Conservation (phyloP, 2,113 vertebrate species). For the Abramis brama region DNA sequence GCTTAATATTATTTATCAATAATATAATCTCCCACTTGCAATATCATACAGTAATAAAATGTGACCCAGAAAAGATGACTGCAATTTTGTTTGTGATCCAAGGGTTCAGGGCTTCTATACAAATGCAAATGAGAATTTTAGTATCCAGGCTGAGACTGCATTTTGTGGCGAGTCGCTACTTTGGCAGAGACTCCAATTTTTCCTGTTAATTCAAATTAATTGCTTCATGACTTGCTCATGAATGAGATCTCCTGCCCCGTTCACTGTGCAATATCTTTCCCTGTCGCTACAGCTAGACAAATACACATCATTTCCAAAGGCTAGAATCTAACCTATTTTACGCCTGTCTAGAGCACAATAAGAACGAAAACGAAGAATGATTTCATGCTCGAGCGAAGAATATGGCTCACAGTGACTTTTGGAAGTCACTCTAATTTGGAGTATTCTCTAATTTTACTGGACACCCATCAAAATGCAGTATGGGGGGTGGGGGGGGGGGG, state of each 20-base stretch:
- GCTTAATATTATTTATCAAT: not conserved
- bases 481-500: not conserved
- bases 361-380: not conserved
- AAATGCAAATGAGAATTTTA: slow-evolving; percentile 53
- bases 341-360: slow-evolving; percentile 45
- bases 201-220: slow-evolving; percentile 62
- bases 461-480: not conserved
- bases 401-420: not conserved
- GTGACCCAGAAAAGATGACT: not conserved
- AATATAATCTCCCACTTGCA: slow-evolving; percentile 16
- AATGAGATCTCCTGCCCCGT: slow-evolving; percentile 33
- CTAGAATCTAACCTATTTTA: slow-evolving; percentile 47
- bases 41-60: slow-evolving; percentile 35
- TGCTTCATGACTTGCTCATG: slow-evolving; percentile 46
- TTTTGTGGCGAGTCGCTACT: not conserved
- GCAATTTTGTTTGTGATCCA: slow-evolving; percentile 49
- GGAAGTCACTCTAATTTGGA: not conserved
- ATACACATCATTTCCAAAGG: slow-evolving; percentile 32
- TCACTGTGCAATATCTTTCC: slow-evolving; percentile 11
- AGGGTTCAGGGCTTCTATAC: slow-evolving; percentile 41
- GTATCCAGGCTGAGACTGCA: slow-evolving; percentile 7
- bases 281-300: slow-evolving; percentile 36
- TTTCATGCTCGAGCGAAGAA: not conserved
- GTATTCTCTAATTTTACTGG: not conserved
- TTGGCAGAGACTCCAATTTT: slow-evolving; percentile 28